Conservation (phyloP, 2,888 invertebrate genomes). For the Campoplex nolae region DNA sequence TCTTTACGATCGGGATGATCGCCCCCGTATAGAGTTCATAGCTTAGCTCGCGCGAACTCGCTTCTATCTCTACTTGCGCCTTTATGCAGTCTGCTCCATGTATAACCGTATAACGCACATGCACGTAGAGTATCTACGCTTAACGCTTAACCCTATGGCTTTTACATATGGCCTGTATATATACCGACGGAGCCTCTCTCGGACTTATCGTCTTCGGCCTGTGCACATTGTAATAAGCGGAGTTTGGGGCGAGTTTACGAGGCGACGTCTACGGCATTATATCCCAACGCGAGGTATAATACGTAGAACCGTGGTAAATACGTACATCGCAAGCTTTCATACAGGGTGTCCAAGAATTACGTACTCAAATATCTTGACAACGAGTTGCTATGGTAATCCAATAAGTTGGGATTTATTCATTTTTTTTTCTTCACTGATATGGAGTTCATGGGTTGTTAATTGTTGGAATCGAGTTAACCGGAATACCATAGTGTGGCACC, state of each 20-base stretch:
- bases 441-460: background rate
- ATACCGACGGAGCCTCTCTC: slow-evolving; percentile 24
- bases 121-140: slow-evolving; percentile 23
- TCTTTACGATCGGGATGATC: slow-evolving; percentile 67
- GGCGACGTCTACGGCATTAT: slow-evolving; percentile 73
- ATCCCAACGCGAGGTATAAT: slow-evolving; percentile 39
- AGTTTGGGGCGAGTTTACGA: slow-evolving; percentile 76
- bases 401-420: background rate
- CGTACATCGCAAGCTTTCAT: slow-evolving; percentile 23
- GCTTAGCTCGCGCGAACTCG: slow-evolving; percentile 35
- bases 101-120: slow-evolving; percentile 36
- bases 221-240: slow-evolving; percentile 78
- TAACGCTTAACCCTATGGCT: slow-evolving; percentile 45
- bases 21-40: slow-evolving; percentile 50
- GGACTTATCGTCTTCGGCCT: slow-evolving; percentile 70
- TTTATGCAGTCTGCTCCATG: background rate
- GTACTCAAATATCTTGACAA: background rate
- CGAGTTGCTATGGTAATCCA: background rate
- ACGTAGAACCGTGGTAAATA: slow-evolving; percentile 44
- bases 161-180: slow-evolving; percentile 22
- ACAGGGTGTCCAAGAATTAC: background rate
- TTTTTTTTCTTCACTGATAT: background rate
- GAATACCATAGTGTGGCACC: background rate
- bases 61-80: slow-evolving; percentile 45
- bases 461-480: background rate